Percentiles rank a stretch among this genome's conserved stretches.
Conservation (phyloP, 2,113 vertebrate species). For the Agapornis roseicollis region DNA sequence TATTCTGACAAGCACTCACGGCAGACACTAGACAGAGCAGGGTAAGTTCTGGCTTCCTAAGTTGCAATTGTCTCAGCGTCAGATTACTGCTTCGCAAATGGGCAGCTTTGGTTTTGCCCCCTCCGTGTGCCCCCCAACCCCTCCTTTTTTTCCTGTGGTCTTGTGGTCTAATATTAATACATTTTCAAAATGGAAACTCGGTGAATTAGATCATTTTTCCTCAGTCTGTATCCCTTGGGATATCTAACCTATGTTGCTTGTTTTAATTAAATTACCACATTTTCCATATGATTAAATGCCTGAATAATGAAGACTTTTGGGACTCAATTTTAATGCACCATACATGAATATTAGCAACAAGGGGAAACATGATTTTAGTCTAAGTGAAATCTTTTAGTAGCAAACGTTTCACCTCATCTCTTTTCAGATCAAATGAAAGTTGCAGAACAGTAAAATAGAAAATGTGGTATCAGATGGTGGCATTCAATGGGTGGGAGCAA, state of each 20-base stretch:
- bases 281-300: constrained; percentile 77
- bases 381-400: constrained; percentile 62
- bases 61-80: constrained; percentile 47
- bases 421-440: constrained; percentile 18
- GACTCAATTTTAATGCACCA: constrained; percentile 55
- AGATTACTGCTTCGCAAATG: constrained; percentile 67
- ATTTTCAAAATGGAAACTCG: constrained; percentile 73
- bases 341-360: constrained; percentile 38
- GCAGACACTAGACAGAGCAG: constrained; percentile 51
- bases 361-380: constrained; percentile 64
- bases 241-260: constrained; percentile 65
- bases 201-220: constrained; percentile 74
- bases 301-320: constrained; percentile 74
- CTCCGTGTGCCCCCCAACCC: neutral
- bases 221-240: constrained; percentile 55
- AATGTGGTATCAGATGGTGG: neutral
- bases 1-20: constrained; percentile 4
- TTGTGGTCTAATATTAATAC: constrained; percentile 73
- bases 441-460: neutral
- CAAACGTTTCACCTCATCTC: constrained; percentile 20
- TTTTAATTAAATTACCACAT: constrained; percentile 82
- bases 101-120: neutral
- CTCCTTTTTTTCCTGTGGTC: neutral
- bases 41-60: constrained; percentile 53
- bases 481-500: neutral